Conservation (phyloP, 2,113 vertebrate genomes). For the Danio rerio region GRCz12tu NC_133178.1:26251501-26252000, state of each 20-base stretch:
- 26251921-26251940: slow-evolving; percentile 6
- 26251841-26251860: slow-evolving; percentile 29
- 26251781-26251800: background rate
- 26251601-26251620: background rate
- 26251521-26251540: too few relatives aligned
- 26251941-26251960: background rate
- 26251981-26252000: slow-evolving; percentile 10
- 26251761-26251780: slow-evolving; percentile 7
- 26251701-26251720: background rate
- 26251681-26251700: background rate
- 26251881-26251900: slow-evolving; percentile 26
- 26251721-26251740: slow-evolving; percentile 3
- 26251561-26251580: background rate
- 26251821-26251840: slow-evolving; percentile 29
- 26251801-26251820: background rate
- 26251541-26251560: too few relatives aligned
- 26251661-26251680: background rate
- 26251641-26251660: background rate
- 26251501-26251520: too few relatives aligned
- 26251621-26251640: background rate
- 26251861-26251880: background rate
- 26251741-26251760: slow-evolving; percentile 6
- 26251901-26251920: slow-evolving; percentile 35
- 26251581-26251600: background rate
- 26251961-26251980: slow-evolving; percentile 2